phyloP scores from a whole-genome alignment of 2,113 vertebrate species.

The Oncorhynchus mykiss region DNA sequence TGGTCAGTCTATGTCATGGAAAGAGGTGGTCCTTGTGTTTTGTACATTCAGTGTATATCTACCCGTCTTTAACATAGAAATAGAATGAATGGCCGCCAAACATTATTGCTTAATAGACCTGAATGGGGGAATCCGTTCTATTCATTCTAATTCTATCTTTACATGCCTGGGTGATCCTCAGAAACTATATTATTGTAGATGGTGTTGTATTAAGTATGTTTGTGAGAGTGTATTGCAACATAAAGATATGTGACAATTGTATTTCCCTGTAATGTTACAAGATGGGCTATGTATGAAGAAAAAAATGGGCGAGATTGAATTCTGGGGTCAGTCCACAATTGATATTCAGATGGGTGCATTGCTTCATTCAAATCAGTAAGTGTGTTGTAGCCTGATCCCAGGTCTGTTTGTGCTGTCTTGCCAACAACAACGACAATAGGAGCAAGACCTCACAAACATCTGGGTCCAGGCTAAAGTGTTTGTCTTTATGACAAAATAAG shows the following conservation, averaged over 20 bases:
- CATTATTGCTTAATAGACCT: too few relatives aligned
- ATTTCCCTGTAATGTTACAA: conserved; percentile 39
- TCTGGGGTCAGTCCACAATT: neutral
- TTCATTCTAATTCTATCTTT: neutral
- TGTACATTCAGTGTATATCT: neutral
- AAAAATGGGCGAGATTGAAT: conserved; percentile 19
- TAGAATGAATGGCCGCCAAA: too few relatives aligned
- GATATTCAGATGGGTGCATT: neutral
- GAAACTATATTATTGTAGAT: neutral
- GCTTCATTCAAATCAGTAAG: neutral
- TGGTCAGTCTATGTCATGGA: too few relatives aligned
- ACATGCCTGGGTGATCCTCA: neutral
- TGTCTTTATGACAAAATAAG: too few relatives aligned
- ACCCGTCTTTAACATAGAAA: neutral
- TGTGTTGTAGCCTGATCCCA: too few relatives aligned
- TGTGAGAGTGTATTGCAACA: neutral
- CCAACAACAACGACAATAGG: too few relatives aligned
- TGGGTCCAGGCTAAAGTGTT: too few relatives aligned
- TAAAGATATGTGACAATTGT: conserved; percentile 23
- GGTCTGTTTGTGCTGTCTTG: too few relatives aligned
- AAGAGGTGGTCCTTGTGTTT: too few relatives aligned
- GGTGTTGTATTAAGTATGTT: neutral
- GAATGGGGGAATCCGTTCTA: too few relatives aligned
- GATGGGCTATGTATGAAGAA: neutral
- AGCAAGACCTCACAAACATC: too few relatives aligned